These are phyloP conservation scores for Phalanger gymnotis DNA, from an alignment of 2,797 vertebrate species.

Conservation along the genomic window DNA sequence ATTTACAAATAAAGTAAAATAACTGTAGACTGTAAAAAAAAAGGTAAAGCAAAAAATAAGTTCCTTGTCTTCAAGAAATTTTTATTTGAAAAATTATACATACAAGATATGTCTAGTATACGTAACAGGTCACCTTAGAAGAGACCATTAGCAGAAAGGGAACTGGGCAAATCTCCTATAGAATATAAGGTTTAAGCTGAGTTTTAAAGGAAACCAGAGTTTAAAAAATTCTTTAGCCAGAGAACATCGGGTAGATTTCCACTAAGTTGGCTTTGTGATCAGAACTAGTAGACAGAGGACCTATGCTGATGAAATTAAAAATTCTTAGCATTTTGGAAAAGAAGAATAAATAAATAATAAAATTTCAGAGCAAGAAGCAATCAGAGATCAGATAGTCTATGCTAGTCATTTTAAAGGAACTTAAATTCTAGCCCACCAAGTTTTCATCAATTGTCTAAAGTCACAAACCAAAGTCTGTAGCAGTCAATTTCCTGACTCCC, in stretches of 20 bases:
- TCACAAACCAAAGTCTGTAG: not conserved
- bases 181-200: not conserved
- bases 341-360: not conserved
- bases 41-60: not conserved
- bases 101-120: not conserved
- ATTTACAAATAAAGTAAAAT: not conserved
- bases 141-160: not conserved
- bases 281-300: not conserved
- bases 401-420: not conserved
- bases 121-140: not conserved
- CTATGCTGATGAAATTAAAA: not conserved
- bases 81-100: not conserved
- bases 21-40: not conserved
- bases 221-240: not conserved
- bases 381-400: not conserved
- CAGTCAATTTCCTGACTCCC: not conserved
- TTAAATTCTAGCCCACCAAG: not conserved
- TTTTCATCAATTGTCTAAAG: too few relatives aligned
- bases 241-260: not conserved
- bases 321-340: not conserved
- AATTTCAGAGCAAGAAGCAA: not conserved
- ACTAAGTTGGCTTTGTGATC: not conserved
- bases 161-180: not conserved
- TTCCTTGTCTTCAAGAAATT: not conserved
- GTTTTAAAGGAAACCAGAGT: not conserved